phyloP scores from a whole-genome alignment of 1,140 invertebrate genomes.

The Atta colombica region DNA sequence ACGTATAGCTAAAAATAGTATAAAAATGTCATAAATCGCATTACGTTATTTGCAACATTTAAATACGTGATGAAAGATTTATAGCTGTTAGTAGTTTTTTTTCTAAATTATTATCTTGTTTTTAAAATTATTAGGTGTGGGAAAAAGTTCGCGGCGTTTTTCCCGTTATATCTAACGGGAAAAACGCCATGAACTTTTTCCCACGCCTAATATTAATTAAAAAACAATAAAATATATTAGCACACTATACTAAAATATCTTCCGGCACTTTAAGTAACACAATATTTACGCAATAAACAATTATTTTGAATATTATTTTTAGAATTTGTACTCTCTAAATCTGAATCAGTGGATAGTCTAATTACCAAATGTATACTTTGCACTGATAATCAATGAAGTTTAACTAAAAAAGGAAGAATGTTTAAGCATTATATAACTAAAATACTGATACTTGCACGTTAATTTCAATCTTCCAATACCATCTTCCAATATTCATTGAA shows the following conservation, averaged over 20 bases:
- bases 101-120: background rate
- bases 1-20: background rate
- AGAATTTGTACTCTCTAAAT: background rate
- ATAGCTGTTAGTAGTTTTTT: background rate
- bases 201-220: background rate
- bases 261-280: background rate
- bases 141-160: no score
- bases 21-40: conserved; percentile 12
- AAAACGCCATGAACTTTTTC: no score
- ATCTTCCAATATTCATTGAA: no score
- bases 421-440: no score
- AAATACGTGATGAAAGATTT: background rate
- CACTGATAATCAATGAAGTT: no score
- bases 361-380: no score
- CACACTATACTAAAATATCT: background rate
- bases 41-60: conserved; percentile 25
- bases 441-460: no score
- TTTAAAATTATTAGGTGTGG: background rate
- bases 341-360: no score
- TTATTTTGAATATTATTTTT: background rate
- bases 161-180: no score
- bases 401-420: no score
- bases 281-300: background rate
- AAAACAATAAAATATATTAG: background rate
- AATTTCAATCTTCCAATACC: no score